Evolutionary conservation across 2,888 invertebrate species (phyloP).

Genomic region (Xanthia icteritia): DNA sequence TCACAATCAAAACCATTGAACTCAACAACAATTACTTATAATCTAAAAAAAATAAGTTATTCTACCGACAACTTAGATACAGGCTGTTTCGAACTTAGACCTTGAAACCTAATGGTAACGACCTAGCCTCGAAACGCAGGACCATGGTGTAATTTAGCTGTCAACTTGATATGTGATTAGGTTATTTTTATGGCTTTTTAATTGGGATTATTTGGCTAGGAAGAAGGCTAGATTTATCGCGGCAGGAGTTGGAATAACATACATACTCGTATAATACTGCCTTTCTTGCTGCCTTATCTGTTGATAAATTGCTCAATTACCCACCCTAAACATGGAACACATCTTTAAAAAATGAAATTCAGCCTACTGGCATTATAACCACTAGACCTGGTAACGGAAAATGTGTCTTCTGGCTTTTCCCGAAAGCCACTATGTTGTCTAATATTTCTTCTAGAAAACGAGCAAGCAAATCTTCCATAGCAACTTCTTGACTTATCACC

Average conservation of each 20-base stretch:
- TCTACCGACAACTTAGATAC: neutral
- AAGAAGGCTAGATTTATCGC: constrained; percentile 22
- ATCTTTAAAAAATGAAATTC: neutral
- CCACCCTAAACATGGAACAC: neutral
- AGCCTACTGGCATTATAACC: neutral
- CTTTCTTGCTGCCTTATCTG: neutral
- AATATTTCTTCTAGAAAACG: neutral
- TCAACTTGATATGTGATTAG: constrained; percentile 48
- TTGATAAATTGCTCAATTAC: constrained; percentile 9
- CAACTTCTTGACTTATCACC: constrained; percentile 2
- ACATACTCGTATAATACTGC: neutral
- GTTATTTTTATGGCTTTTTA: constrained; percentile 33
- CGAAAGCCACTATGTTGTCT: neutral
- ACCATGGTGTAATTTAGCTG: constrained; percentile 50
- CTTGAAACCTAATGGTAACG: constrained; percentile 43
- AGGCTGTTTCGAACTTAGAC: constrained; percentile 44
- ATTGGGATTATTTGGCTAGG: constrained; percentile 36
- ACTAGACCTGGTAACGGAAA: neutral
- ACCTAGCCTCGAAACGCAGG: constrained; percentile 42
- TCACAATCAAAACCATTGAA: constrained; percentile 21
- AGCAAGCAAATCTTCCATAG: neutral
- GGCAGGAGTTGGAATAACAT: neutral
- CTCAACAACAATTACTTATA: neutral
- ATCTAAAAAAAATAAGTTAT: neutral
- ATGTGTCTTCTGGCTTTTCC: too few species aligned